Evolutionary conservation across 2,888 invertebrate genomes (phyloP).

Genomic region (Brachypalpus laphriformis): DNA sequence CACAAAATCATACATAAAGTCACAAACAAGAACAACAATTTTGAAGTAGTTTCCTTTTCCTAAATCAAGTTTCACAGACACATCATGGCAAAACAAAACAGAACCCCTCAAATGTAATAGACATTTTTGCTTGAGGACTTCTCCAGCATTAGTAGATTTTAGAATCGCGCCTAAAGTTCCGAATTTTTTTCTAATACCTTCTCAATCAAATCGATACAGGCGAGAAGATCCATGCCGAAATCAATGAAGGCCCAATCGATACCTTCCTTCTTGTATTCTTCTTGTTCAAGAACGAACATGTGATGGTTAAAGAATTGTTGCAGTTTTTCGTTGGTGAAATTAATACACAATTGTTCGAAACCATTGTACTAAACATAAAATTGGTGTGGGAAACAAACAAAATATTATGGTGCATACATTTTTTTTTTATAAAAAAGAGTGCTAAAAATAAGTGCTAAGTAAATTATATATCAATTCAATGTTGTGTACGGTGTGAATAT

Average conservation of each 20-base stretch:
- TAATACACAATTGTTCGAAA: slow-evolving; percentile 99
- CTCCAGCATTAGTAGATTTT: slow-evolving; percentile 26
- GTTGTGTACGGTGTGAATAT: not conserved
- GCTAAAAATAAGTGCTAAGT: not conserved
- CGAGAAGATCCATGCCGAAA: slow-evolving; percentile 99
- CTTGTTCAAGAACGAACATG: slow-evolving; percentile 99
- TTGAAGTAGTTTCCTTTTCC: not conserved
- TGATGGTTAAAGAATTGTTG: slow-evolving; percentile 99
- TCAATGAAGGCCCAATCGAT: slow-evolving; percentile 99
- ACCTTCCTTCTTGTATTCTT: slow-evolving; percentile 98
- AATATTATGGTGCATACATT: slow-evolving; percentile 3
- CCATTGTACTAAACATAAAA: slow-evolving; percentile 92
- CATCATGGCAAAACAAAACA: not conserved
- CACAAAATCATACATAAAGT: slow-evolving; percentile 65
- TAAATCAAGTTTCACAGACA: not conserved
- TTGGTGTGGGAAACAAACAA: slow-evolving; percentile 63
- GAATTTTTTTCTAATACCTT: slow-evolving; percentile 86
- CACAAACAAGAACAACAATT: slow-evolving; percentile 24
- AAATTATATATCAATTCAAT: not conserved
- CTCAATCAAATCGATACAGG: slow-evolving; percentile 99
- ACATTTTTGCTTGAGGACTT: slow-evolving; percentile 17
- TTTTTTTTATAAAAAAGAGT: slow-evolving; percentile 1
- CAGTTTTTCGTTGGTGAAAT: slow-evolving; percentile 99
- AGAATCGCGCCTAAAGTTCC: not conserved
- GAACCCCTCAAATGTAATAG: slow-evolving; percentile 38